Conservation (phyloP, 1,140 invertebrate genomes). For the Coelopa frigida region DNA sequence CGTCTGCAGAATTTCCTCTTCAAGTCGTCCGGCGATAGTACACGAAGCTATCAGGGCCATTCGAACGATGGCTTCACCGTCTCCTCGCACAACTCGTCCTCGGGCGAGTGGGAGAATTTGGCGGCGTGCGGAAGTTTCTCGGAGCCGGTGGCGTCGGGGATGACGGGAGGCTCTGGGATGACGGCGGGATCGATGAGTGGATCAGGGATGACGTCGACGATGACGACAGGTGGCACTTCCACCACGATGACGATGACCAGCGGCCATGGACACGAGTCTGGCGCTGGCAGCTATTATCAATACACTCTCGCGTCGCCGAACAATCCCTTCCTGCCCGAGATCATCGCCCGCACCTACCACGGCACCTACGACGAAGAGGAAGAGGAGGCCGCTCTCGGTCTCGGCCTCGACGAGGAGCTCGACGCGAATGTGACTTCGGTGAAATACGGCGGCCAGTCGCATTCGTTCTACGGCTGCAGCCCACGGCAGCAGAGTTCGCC, state of each 20-base stretch:
- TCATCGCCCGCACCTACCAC: slow-evolving; percentile 37
- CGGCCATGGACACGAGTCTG: slow-evolving; percentile 18
- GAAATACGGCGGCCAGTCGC: slow-evolving; percentile 19
- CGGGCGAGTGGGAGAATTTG: slow-evolving; percentile 39
- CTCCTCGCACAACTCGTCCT: slow-evolving; percentile 38
- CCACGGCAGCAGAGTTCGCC: slow-evolving; percentile 35
- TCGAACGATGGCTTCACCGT: slow-evolving; percentile 39
- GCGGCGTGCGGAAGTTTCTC: slow-evolving; percentile 19
- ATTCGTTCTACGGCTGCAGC: too few species aligned
- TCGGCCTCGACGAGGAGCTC: slow-evolving; percentile 17
- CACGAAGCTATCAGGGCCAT: slow-evolving; percentile 32
- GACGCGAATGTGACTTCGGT: slow-evolving; percentile 25
- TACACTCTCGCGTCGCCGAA: slow-evolving; percentile 40
- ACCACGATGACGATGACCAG: slow-evolving; percentile 4
- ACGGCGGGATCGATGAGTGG: slow-evolving; percentile 29
- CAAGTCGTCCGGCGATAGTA: slow-evolving; percentile 39
- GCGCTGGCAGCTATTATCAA: slow-evolving; percentile 29
- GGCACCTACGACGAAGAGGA: slow-evolving; percentile 28
- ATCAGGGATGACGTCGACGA: slow-evolving; percentile 1
- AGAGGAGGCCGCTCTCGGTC: slow-evolving; percentile 1
- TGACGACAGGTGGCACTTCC: neutral
- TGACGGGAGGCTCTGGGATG: slow-evolving; percentile 19
- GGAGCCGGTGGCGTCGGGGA: slow-evolving; percentile 17
- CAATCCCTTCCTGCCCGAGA: slow-evolving; percentile 42
- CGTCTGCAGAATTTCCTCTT: slow-evolving; percentile 40